Evolutionary conservation across 1,140 invertebrate genomes (phyloP).

Genomic region (Drosophila saltans): DNA sequence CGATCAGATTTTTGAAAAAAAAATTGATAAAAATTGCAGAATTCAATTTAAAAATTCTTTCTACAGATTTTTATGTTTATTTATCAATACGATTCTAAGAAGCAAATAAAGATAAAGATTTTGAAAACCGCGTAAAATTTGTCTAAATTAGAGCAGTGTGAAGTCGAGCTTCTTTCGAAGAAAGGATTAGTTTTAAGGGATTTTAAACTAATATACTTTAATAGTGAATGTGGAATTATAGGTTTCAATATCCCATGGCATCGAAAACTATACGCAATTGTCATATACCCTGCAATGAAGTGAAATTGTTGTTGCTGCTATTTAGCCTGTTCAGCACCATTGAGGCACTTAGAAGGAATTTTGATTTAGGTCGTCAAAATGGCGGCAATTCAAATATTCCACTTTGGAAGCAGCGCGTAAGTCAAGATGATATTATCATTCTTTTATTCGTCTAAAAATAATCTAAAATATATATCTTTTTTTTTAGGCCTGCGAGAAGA

Average conservation of each 20-base stretch:
- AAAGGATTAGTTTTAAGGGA: no score
- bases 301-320: constrained; percentile 29
- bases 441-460: neutral
- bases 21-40: no score
- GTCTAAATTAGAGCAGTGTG: no score
- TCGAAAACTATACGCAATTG: no score
- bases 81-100: no score
- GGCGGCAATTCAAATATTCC: constrained; percentile 85
- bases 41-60: no score
- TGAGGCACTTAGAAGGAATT: constrained; percentile 46
- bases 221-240: neutral
- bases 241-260: neutral
- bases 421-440: constrained; percentile 21
- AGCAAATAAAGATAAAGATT: no score
- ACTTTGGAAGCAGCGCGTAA: constrained; percentile 92
- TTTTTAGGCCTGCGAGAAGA: constrained; percentile 90
- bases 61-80: no score
- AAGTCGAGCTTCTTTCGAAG: no score
- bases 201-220: neutral
- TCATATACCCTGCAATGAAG: constrained; percentile 1
- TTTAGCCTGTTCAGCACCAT: neutral
- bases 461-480: neutral
- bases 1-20: no score
- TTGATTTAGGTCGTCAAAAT: constrained; percentile 61
- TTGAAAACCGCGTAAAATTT: no score